phyloP scores from a whole-genome alignment of 2,113 vertebrate genomes.

The Paradisaea rubra region DNA sequence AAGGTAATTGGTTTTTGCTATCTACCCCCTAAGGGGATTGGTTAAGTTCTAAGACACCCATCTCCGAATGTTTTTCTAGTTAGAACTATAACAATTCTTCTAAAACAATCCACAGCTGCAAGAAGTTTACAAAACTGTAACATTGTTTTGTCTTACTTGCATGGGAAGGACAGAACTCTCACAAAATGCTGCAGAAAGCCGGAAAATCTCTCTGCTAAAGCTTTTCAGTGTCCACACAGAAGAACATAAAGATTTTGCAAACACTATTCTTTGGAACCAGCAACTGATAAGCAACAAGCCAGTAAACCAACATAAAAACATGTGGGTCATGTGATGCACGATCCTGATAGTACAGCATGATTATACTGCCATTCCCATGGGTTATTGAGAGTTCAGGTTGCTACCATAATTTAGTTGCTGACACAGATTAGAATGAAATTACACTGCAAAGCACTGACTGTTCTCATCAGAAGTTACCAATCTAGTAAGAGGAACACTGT shows the following conservation, averaged over 20 bases:
- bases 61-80: no score
- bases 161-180: no score
- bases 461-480: neutral
- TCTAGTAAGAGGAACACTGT: neutral
- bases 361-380: neutral
- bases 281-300: neutral
- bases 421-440: neutral
- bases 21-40: no score
- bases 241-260: neutral
- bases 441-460: neutral
- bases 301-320: neutral
- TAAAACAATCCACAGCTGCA: no score
- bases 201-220: no score
- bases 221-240: neutral
- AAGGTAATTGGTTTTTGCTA: no score
- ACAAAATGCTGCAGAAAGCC: no score
- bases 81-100: no score
- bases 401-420: neutral
- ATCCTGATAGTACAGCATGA: neutral
- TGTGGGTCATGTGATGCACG: neutral
- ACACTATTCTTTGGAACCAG: neutral
- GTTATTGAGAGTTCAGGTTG: neutral
- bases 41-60: no score
- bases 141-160: no score
- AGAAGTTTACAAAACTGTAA: no score